Evolutionary conservation across 2,888 invertebrate genomes (phyloP), one percentile per base, ranked within the genome.

Genomic region (Maniola hyperantus): DNA sequence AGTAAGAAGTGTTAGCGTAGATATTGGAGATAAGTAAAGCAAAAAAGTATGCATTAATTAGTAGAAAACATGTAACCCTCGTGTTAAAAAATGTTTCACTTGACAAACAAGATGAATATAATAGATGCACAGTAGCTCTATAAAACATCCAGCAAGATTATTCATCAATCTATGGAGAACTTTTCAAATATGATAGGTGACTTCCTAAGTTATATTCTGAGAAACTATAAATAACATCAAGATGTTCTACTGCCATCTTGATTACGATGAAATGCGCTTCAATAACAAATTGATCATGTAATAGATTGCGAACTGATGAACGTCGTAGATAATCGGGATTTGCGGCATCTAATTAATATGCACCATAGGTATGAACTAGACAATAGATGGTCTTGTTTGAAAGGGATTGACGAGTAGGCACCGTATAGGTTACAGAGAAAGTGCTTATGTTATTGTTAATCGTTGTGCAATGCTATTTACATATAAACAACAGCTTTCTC

Each of bases 261-360:
- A 34, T 18, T 18, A n/a, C 44, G 33, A 42, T 57, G 50, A 15
- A 39, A 64, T 39, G 48, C n/a, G 20, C 54, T 39, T 50, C 26
- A 54, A 65, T 59, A 42, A n/a, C 65, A 15, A 54, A 60, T 39
- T 58, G 64, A 44, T 48, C 53, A 55, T 39, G 39, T 65, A 61
- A 55, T 65, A 60, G 65, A 54, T 60, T 60, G 11, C 1, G 34
- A 7, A 44, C 46, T 50, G 60, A 50, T 72, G 57, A 65, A 68
- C 65, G 60, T 64, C n/a, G 61, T 26, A 70, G 70, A 72, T 72
- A 69, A 67, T 69, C 62, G 64, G 48, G 65, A 69, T 71, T 53
- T 67, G 62, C 63, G 61, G 48, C 44, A 64, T 20, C 63, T 70
- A 71, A 72, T 72, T 72, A 70, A 70, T 72, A 72, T 72, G 71